Conservation (phyloP, 1,140 invertebrate genomes). For the Dreissena polymorpha region DNA sequence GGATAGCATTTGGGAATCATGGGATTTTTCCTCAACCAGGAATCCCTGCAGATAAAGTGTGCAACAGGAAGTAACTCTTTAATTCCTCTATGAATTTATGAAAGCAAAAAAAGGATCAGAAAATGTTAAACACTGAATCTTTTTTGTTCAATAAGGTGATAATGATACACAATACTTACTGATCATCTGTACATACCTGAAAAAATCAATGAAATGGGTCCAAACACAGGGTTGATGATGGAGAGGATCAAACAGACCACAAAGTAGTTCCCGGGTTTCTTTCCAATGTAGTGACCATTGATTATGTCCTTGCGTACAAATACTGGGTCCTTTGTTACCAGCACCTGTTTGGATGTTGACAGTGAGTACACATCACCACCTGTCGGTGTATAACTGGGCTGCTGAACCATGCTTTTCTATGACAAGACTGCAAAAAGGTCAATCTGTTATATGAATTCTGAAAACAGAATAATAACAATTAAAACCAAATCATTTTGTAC, state of each 20-base stretch:
- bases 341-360: slow-evolving; percentile 67
- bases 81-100: slow-evolving; percentile 25
- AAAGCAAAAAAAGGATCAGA: not conserved
- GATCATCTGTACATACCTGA: slow-evolving; percentile 70
- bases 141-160: no score
- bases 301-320: slow-evolving; percentile 68
- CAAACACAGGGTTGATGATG: slow-evolving; percentile 71
- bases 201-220: slow-evolving; percentile 72
- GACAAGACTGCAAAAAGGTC: no score
- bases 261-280: slow-evolving; percentile 69
- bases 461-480: no score
- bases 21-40: no score
- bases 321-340: slow-evolving; percentile 73
- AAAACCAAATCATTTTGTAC: no score
- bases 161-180: not conserved
- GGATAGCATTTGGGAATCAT: no score
- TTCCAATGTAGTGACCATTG: slow-evolving; percentile 71
- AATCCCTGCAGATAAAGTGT: not conserved
- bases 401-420: not conserved
- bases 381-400: not conserved
- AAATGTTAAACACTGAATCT: not conserved
- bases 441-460: no score
- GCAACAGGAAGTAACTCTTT: not conserved
- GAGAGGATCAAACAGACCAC: slow-evolving; percentile 65
- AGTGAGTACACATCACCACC: slow-evolving; percentile 26